Conservation (phyloP, 2,888 invertebrate species). For the Anaspis maculata region DNA sequence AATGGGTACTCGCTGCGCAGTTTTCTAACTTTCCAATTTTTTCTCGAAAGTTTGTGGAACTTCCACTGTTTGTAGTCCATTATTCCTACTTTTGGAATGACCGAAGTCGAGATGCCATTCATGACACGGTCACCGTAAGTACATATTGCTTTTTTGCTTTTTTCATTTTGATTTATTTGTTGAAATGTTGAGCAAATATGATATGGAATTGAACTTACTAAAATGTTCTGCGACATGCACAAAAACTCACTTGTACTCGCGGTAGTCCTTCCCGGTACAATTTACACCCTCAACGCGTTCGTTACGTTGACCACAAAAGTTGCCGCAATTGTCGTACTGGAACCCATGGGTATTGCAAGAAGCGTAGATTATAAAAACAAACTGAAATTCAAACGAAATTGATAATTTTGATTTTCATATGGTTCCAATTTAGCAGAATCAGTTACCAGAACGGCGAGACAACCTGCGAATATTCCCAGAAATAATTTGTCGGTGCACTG, state of each 20-base stretch:
- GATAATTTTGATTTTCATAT: not conserved
- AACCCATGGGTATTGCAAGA: conserved; percentile 4
- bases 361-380: conserved; percentile 2
- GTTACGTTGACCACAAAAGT: conserved; percentile 12
- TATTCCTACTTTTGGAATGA: no score
- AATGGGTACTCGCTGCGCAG: no score
- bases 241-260: not conserved
- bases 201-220: no score
- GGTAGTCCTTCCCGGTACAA: conserved; percentile 11
- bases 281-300: conserved; percentile 6
- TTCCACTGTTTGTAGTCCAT: no score
- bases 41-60: no score
- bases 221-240: conserved; percentile 1
- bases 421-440: no score
- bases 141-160: no score
- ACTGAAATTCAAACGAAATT: conserved; percentile 1
- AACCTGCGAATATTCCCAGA: not conserved
- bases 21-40: no score
- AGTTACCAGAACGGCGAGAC: conserved; percentile 2
- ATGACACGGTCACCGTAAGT: no score
- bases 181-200: no score
- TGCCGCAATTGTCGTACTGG: conserved; percentile 13
- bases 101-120: no score
- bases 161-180: no score
- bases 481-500: conserved; percentile 2